Evolutionary conservation across 2,888 invertebrate species (phyloP).

Genomic region (Eurois occulta): DNA sequence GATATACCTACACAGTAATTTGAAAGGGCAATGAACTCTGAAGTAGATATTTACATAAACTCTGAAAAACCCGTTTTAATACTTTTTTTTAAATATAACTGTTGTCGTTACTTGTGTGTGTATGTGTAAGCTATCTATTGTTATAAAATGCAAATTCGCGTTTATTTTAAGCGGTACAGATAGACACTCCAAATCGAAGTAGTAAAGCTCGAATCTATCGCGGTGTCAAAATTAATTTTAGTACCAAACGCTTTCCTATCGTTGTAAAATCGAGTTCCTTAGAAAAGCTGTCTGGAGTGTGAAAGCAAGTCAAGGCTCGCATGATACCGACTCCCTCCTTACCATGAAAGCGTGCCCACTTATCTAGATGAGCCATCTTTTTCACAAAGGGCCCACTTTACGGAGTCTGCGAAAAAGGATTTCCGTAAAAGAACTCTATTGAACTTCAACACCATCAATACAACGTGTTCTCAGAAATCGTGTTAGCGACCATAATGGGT

Average conservation of each 20-base stretch:
- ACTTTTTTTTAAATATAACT: slow-evolving; percentile 19
- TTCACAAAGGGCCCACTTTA: slow-evolving; percentile 78
- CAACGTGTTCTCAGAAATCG: slow-evolving; percentile 55
- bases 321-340: slow-evolving; percentile 68
- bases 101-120: slow-evolving; percentile 3
- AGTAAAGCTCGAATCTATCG: neutral
- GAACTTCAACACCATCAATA: slow-evolving; percentile 68
- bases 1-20: neutral
- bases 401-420: slow-evolving; percentile 75
- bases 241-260: slow-evolving; percentile 46
- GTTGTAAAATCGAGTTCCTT: slow-evolving; percentile 63
- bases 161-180: slow-evolving; percentile 30
- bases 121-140: slow-evolving; percentile 31
- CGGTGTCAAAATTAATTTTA: slow-evolving; percentile 58
- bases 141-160: slow-evolving; percentile 49
- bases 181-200: neutral
- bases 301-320: slow-evolving; percentile 66
- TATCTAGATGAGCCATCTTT: slow-evolving; percentile 89
- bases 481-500: slow-evolving; percentile 52
- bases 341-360: slow-evolving; percentile 84
- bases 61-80: slow-evolving; percentile 50
- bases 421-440: slow-evolving; percentile 76
- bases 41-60: slow-evolving; percentile 1
- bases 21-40: slow-evolving; percentile 53
- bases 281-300: slow-evolving; percentile 64